Conservation (phyloP, 2,888 invertebrate species). For the Autographa pulchrina region DNA sequence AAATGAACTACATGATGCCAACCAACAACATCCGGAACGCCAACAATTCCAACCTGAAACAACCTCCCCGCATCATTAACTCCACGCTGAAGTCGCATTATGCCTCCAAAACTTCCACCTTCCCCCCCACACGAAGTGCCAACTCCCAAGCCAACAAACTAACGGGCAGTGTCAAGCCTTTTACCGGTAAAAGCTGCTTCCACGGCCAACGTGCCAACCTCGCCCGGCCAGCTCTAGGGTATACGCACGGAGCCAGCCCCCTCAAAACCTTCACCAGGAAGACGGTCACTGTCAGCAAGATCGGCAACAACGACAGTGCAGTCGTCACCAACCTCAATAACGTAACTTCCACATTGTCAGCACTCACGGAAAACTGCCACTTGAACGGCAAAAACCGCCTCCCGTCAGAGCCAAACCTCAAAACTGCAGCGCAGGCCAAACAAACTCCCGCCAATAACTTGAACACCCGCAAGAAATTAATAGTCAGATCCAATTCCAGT, state of each 20-base stretch:
- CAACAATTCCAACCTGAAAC: conserved; percentile 81
- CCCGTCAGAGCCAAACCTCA: conserved; percentile 82
- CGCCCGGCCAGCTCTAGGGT: conserved; percentile 77
- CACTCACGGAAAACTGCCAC: conserved; percentile 85
- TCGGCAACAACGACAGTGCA: conserved; percentile 70
- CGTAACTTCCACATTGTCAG: conserved; percentile 83
- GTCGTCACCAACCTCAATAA: conserved; percentile 73
- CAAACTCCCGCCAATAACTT: conserved; percentile 66
- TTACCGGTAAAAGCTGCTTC: conserved; percentile 81
- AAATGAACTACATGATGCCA: conserved; percentile 85
- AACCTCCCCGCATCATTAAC: conserved; percentile 76
- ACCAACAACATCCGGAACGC: conserved; percentile 84
- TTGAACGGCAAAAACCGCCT: conserved; percentile 84
- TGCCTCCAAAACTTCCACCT: conserved; percentile 83
- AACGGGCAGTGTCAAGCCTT: conserved; percentile 75
- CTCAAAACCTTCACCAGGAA: conserved; percentile 83
- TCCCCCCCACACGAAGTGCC: conserved; percentile 85
- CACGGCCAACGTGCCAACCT: conserved; percentile 85
- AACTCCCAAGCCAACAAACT: conserved; percentile 78
- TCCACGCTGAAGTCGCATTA: conserved; percentile 78
- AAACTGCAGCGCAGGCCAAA: conserved; percentile 69
- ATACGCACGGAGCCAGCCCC: conserved; percentile 79
- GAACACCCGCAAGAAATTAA: conserved; percentile 80
- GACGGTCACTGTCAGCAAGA: conserved; percentile 69
- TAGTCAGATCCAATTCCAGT: conserved; percentile 82